These are phyloP conservation scores for Amphiprion percula DNA, from an alignment of 2,113 vertebrate species.

Conservation along the genomic window DNA sequence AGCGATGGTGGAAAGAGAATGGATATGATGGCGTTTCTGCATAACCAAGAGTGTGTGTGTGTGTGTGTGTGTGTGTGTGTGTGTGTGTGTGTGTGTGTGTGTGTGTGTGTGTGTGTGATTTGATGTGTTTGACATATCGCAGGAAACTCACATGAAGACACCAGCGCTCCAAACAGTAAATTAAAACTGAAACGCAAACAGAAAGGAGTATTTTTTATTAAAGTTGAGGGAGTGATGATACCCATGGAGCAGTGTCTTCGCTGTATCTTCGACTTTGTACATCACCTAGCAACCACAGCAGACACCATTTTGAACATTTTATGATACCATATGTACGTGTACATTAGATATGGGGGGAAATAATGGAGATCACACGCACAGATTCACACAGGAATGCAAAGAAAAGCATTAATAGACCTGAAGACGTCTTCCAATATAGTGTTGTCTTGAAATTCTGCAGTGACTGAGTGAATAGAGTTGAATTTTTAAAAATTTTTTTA, in stretches of 20 bases:
- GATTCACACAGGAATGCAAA: neutral
- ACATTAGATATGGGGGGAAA: neutral
- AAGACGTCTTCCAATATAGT: too few species aligned
- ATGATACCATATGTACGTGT: neutral
- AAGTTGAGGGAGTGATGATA: constrained; percentile 23
- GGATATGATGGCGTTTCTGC: constrained; percentile 40
- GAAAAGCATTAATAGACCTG: neutral
- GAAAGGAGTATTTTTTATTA: constrained; percentile 26
- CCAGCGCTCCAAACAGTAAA: constrained; percentile 15
- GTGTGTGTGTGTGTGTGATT: constrained; percentile 1
- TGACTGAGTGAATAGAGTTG: too few species aligned
- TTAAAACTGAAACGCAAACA: constrained; percentile 15
- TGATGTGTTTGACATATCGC: constrained; percentile 47
- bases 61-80: too few species aligned
- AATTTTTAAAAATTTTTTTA: too few species aligned
- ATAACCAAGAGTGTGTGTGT: neutral
- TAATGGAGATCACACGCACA: neutral
- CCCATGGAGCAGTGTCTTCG: neutral
- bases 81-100: neutral
- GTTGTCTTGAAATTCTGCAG: too few species aligned
- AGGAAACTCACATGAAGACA: constrained; percentile 25
- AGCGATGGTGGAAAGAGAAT: constrained; percentile 28
- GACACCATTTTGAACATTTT: constrained; percentile 53
- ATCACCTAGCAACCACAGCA: constrained; percentile 60
- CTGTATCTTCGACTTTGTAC: constrained; percentile 25